A percentile compares a stretch with the other conserved stretches of the same genome.
Evolutionary conservation across 2,113 vertebrate genomes (phyloP).

Genomic region (Pseudorhombus dupliciocellatus): DNA sequence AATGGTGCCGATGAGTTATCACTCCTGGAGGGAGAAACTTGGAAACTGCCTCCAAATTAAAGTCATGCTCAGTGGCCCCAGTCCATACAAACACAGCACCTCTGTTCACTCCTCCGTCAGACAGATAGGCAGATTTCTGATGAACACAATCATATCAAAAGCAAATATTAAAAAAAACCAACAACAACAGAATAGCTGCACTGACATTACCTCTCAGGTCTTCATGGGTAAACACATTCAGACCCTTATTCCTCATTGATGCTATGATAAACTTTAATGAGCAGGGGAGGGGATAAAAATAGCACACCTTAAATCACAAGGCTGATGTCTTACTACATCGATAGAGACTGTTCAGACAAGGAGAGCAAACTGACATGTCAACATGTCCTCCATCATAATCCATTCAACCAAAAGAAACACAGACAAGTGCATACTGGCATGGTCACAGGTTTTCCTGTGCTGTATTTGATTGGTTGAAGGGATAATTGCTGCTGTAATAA

Average conservation of each 20-base stretch:
- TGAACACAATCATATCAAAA: slow-evolving; percentile 26
- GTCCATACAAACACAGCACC: slow-evolving; percentile 49
- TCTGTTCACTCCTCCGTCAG: slow-evolving; percentile 31
- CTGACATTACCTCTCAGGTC: neutral
- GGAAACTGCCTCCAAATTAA: slow-evolving; percentile 77
- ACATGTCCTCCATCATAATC: no score
- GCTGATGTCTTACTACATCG: neutral
- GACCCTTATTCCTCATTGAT: neutral
- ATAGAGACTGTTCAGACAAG: neutral
- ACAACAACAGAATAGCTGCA: neutral
- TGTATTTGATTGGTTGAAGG: no score
- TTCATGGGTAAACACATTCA: no score
- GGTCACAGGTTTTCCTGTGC: no score
- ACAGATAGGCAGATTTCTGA: slow-evolving; percentile 25
- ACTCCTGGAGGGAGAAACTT: slow-evolving; percentile 69
- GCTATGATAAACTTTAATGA: neutral
- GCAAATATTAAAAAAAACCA: neutral
- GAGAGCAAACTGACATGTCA: neutral
- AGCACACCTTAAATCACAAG: neutral
- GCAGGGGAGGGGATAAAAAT: neutral
- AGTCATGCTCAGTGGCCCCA: slow-evolving; percentile 67
- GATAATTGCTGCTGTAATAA: no score
- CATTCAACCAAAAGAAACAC: no score
- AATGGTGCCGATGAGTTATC: slow-evolving; percentile 72
- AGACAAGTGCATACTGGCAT: no score